Evolutionary conservation across 2,888 invertebrate genomes (phyloP), one percentile per base, ranked within the genome.

Genomic region (Nomada ruficornis): DNA sequence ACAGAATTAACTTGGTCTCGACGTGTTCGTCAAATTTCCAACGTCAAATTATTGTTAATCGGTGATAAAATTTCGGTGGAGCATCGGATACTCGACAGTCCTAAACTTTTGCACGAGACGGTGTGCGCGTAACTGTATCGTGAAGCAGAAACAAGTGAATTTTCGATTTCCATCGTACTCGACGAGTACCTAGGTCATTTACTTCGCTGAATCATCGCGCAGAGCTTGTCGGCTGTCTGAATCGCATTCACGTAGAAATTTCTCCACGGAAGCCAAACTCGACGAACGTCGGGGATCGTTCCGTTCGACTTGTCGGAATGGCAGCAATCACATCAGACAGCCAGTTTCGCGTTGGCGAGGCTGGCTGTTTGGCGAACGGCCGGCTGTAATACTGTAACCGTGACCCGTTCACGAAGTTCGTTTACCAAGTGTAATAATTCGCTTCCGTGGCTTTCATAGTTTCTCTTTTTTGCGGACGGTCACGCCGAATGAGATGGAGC

Each of bases 341-440:
- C 52, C 13, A 9, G 47, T 77, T 69, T 44, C 29, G 13, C 54
- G 36, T 55, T n/a, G 26, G 5, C 10, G 18, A 13, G 26, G 20
- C 29, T 42, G 81, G 20, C 20, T 18, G 47, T 59, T 81, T 57
- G 60, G 64, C 65, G 63, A 76, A 74, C 29, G 68, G 55, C 26
- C 20, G 68, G 57, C 60, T 60, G 62, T 72, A 79, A 71, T 78
- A 64, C 72, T 78, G 63, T 72, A 73, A 77, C 77, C 74, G 67
- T 82, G 72, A 78, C 78, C 82, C 69, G 78, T 64, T 64, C 71
- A 26, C 68, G 77, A 83, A 70, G 77, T 82, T 83, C 82, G 67
- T 77, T 82, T 72, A 42, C 67, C 59, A 75, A 57, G 54, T 72
- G 68, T 71, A 71, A 78, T 74, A 74, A 79, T 68, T 70, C 69